These are phyloP conservation scores for Urechis unicinctus DNA, from an alignment of 2,888 invertebrate species.

Conservation along the genomic window DNA sequence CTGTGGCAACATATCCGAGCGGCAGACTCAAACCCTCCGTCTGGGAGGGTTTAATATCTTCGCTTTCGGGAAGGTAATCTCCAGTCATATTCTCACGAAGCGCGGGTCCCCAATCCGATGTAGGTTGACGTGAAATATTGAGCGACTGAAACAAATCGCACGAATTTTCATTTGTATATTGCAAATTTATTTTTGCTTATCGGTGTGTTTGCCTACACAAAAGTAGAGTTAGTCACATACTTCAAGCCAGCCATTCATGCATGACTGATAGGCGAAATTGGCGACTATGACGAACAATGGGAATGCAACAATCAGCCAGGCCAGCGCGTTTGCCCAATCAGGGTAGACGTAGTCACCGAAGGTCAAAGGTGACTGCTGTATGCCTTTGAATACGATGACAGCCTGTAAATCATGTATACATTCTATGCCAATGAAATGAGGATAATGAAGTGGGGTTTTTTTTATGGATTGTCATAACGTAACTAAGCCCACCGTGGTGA, in stretches of 20 bases:
- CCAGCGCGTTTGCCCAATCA: constrained; percentile 36
- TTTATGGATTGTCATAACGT: no score
- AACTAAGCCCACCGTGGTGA: no score
- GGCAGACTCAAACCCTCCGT: no score
- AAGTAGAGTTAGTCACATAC: no score
- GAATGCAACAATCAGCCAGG: constrained; percentile 46
- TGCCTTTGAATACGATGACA: constrained; percentile 8
- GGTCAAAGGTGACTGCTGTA: constrained; percentile 6
- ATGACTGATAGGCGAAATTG: constrained; percentile 35
- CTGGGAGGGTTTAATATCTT: no score
- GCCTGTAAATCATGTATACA: no score
- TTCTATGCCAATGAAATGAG: no score
- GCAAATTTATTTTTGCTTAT: no score
- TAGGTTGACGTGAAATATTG: constrained; percentile 28
- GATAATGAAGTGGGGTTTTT: no score
- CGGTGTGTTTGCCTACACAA: no score
- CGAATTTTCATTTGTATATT: not conserved
- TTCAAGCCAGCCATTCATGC: constrained; percentile 40
- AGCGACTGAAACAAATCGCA: constrained; percentile 28
- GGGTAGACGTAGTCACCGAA: constrained; percentile 37
- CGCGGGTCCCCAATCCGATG: constrained; percentile 42
- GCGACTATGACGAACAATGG: constrained; percentile 39
- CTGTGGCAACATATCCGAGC: no score
- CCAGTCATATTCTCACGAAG: constrained; percentile 7
- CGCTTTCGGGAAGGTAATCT: no score